Evolutionary conservation across 2,888 invertebrate species (phyloP).

Genomic region (Rugalucina vietnamica): DNA sequence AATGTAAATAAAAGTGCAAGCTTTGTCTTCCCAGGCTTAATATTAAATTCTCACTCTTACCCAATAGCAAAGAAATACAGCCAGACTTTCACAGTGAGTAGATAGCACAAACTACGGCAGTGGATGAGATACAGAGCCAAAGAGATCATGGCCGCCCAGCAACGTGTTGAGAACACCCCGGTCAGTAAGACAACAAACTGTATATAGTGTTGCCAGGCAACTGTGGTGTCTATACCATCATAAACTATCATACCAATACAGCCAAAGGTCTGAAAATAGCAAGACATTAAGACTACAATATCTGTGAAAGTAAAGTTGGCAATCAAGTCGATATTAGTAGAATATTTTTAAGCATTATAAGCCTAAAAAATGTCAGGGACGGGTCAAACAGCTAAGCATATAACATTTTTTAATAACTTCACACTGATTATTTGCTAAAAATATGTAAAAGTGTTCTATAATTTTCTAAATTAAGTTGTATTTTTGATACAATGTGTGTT

Average conservation of each 20-base stretch:
- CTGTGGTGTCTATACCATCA: constrained; percentile 83
- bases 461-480: no score
- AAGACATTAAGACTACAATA: no score
- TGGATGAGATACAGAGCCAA: constrained; percentile 92
- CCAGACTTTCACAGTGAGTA: constrained; percentile 88
- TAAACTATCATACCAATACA: constrained; percentile 90
- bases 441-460: no score
- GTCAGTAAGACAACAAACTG: constrained; percentile 90
- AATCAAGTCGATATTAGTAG: no score
- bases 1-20: background rate
- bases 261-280: constrained; percentile 74
- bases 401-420: no score
- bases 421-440: no score
- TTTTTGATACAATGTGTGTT: no score
- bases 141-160: constrained; percentile 94
- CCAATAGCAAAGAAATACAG: constrained; percentile 77
- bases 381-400: no score
- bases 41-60: constrained; percentile 79
- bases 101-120: constrained; percentile 92
- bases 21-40: background rate
- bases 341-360: no score
- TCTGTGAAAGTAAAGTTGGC: no score
- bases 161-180: constrained; percentile 90
- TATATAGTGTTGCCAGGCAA: constrained; percentile 88
- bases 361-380: no score